Percentiles rank a stretch among this genome's conserved stretches.
Evolutionary conservation across 2,113 vertebrate genomes (phyloP).

Genomic region (Sphyrna mokarran): DNA sequence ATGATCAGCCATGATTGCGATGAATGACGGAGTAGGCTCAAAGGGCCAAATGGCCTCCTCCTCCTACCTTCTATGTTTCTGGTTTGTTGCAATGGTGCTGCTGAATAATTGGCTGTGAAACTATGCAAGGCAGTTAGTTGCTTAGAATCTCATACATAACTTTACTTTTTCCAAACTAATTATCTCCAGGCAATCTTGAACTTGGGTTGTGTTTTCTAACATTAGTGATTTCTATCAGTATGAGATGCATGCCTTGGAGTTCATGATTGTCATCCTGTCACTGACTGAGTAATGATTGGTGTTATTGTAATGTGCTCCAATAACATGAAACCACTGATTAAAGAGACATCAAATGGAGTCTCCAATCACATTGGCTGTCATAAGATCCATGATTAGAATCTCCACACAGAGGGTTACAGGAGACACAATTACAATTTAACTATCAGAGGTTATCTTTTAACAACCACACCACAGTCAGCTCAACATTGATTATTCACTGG

Average conservation of each 20-base stretch:
- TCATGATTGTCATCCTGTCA: background rate
- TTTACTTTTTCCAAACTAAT: background rate
- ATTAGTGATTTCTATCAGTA: background rate
- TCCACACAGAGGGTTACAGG: background rate
- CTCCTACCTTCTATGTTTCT: too few species aligned
- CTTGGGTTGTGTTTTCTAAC: background rate
- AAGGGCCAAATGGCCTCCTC: too few species aligned
- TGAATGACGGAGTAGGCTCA: too few species aligned
- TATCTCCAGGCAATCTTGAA: background rate
- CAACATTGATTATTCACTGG: background rate
- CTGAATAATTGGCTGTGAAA: background rate
- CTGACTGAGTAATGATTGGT: background rate
- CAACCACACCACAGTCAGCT: background rate
- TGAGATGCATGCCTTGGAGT: background rate
- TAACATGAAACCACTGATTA: slow-evolving; percentile 17
- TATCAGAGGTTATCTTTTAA: background rate
- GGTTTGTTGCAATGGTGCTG: background rate
- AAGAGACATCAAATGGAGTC: background rate
- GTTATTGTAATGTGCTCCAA: background rate
- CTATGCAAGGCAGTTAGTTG: background rate
- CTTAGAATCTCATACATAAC: background rate
- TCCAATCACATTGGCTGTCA: slow-evolving; percentile 8
- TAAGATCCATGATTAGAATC: background rate
- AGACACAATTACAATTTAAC: slow-evolving; percentile 25
- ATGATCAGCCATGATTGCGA: too few species aligned